Conservation (phyloP, 2,888 invertebrate species). For the Spisula solida region DNA sequence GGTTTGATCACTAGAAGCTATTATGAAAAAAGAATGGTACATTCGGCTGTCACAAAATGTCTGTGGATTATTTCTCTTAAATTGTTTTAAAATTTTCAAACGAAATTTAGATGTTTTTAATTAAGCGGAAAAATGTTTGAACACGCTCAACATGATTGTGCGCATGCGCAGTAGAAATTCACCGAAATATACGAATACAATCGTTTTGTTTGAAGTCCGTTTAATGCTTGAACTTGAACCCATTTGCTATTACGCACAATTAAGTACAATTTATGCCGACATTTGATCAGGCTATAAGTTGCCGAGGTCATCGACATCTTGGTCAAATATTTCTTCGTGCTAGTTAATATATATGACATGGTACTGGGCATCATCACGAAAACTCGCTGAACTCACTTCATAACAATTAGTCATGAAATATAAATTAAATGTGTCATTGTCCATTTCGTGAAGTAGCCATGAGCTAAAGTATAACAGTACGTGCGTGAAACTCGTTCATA, state of each 20-base stretch:
- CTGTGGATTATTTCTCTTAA: neutral
- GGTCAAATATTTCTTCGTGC: neutral
- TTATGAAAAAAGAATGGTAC: neutral
- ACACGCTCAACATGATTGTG: neutral
- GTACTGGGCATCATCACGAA: neutral
- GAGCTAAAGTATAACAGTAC: too few species aligned
- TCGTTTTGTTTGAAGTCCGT: neutral
- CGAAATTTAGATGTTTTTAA: neutral
- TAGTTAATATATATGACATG: neutral
- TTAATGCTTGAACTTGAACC: neutral
- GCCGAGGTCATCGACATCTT: neutral
- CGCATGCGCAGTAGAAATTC: neutral
- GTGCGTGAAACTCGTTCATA: too few species aligned
- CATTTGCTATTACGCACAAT: slow-evolving; percentile 4
- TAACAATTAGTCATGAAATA: neutral
- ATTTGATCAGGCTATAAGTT: neutral
- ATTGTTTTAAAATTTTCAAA: neutral
- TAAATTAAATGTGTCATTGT: neutral
- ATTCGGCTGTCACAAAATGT: neutral
- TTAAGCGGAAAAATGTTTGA: neutral
- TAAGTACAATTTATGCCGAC: neutral
- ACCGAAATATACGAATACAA: neutral
- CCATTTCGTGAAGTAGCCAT: too few species aligned
- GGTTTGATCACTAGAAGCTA: neutral
- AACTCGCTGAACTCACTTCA: neutral